Percentiles rank a stretch among this genome's conserved stretches.
Conservation (phyloP, 2,888 invertebrate genomes). For the Thecophora atra region DNA sequence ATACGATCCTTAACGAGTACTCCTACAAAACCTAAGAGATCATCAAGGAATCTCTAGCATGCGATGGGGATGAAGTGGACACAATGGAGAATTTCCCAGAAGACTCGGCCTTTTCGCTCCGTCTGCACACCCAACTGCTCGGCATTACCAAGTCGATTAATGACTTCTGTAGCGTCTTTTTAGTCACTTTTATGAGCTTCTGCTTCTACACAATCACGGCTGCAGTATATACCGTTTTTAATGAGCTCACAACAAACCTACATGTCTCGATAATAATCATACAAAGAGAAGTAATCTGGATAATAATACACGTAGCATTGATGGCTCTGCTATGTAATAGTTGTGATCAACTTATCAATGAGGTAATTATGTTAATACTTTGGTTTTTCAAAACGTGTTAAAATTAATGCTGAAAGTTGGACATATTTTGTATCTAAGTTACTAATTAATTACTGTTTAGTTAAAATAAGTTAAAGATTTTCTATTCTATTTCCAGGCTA, state of each 20-base stretch:
- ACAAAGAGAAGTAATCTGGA: conserved; percentile 55
- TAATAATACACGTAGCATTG: conserved; percentile 53
- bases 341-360: conserved; percentile 56
- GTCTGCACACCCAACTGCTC: conserved; percentile 58
- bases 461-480: not conserved
- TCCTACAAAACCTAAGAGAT: conserved; percentile 52
- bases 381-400: too few relatives aligned
- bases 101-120: conserved; percentile 58
- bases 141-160: conserved; percentile 58
- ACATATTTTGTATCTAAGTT: too few relatives aligned
- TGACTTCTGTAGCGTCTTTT: conserved; percentile 58
- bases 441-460: too few relatives aligned
- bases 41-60: conserved; percentile 15
- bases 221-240: conserved; percentile 61
- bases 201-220: conserved; percentile 62
- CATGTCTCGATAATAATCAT: conserved; percentile 52
- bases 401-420: too few relatives aligned
- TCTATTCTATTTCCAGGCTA: conserved; percentile 58
- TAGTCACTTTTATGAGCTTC: conserved; percentile 61
- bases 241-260: conserved; percentile 57
- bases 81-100: conserved; percentile 55
- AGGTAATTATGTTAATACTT: conserved; percentile 49
- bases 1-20: conserved; percentile 55
- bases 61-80: conserved; percentile 34
- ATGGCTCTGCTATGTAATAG: conserved; percentile 54